These are phyloP conservation scores for Hylia prasina DNA, from an alignment of 2,113 vertebrate genomes.

Conservation along the genomic window DNA sequence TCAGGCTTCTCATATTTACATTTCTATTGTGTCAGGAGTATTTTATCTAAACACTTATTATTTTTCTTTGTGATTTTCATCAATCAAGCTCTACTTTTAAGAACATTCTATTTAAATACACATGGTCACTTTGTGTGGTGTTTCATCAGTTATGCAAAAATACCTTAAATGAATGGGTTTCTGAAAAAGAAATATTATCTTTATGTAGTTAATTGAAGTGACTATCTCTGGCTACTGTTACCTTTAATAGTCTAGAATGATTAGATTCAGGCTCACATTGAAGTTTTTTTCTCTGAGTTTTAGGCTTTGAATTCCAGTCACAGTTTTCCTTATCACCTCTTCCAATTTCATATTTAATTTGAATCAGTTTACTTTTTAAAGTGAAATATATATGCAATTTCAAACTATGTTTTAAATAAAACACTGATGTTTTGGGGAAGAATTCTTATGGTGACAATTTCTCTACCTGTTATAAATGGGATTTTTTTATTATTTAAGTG, in stretches of 20 bases:
- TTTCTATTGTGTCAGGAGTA: neutral
- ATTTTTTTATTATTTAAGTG: slow-evolving; percentile 39
- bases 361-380: neutral
- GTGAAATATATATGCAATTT: neutral
- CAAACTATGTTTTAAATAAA: neutral
- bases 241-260: neutral
- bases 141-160: neutral
- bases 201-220: neutral
- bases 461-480: slow-evolving; percentile 17
- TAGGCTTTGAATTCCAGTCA: neutral
- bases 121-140: neutral
- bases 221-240: neutral
- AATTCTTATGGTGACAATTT: neutral
- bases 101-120: neutral
- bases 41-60: neutral
- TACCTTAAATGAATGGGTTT: neutral
- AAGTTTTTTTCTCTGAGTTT: neutral
- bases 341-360: neutral
- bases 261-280: neutral
- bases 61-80: neutral
- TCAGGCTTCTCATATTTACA: neutral
- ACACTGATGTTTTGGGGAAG: neutral
- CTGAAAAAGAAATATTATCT: neutral
- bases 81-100: neutral
- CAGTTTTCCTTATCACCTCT: neutral